Base-by-base conservation (phyloP, 2,888 invertebrate genomes). In the Drosophila prostipennis region DNA sequence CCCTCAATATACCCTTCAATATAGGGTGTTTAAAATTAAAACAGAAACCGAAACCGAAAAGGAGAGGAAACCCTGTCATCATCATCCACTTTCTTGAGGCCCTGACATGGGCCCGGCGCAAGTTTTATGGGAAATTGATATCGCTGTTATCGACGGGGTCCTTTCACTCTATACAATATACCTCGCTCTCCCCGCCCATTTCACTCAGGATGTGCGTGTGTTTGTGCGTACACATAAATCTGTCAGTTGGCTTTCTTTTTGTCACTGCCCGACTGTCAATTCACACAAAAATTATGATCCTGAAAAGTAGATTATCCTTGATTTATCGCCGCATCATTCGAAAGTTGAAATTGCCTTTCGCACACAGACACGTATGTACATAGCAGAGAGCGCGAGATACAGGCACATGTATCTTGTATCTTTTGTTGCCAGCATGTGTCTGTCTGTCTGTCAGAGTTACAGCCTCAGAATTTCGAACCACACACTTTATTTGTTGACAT, bases 231-330 rank as follows among this genome's bases (percentile, higher is more conserved):
- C 77, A 82, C 91, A 90, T 90, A 90, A 90, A 91, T 90, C 91
- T 90, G 91, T 90, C 91, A 90, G 84, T 87, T 87, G 88, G 84
- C 80, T 89, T 72, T 89, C 87, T 89, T 89, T 89, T 87, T 87
- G 87, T 89, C 85, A 81, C 81, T 82, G 80, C 81, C 83, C 76
- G 70, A 74, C 89, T 91, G 91, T 90, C 91, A 91, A 91, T 91
- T 91, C 90, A 84, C 88, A 91, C 89, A 90, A 87, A 91, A 91
- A 91, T 91, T 91, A 91, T 91, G 91, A 91, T 91, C 87, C 90
- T 89, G 86, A 88, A 90, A 91, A 91, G 90, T 91, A 91, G 91
- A 91, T 91, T 91, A 91, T 91, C 91, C 90, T 91, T 91, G 91
- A 91, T 91, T 91, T 91, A 91, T 91, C 77, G 89, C 85, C 87